Conservation (phyloP, 1,140 invertebrate genomes). For the Papilio glaucus region DNA sequence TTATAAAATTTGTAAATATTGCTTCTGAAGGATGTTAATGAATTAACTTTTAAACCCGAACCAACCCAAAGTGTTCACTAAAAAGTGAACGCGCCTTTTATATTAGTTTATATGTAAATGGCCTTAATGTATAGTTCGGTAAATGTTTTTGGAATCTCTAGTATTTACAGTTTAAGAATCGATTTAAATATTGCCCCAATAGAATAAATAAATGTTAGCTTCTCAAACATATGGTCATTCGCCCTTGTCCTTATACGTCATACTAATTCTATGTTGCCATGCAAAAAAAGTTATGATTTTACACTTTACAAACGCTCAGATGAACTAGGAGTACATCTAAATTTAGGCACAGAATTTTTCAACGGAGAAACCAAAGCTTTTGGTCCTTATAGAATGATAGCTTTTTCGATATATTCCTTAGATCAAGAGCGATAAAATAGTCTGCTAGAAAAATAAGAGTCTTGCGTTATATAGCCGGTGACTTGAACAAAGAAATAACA, state of each 20-base stretch:
- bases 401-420: no score
- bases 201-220: conserved; percentile 20
- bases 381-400: no score
- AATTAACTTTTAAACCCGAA: conserved; percentile 12
- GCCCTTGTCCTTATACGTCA: background rate
- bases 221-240: background rate
- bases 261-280: conserved; percentile 1
- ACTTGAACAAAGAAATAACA: no score
- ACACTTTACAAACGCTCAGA: background rate
- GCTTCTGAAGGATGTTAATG: background rate
- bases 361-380: no score
- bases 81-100: conserved; percentile 29
- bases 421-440: no score
- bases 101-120: conserved; percentile 33
- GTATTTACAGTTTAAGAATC: conserved; percentile 18
- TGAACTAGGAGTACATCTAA: no score
- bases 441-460: no score
- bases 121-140: conserved; percentile 28
- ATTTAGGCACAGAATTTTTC: no score
- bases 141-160: conserved; percentile 16
- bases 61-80: conserved; percentile 29
- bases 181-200: conserved; percentile 33
- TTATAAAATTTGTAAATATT: conserved; percentile 21
- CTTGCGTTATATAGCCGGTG: no score
- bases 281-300: background rate